Evolutionary conservation across 2,888 invertebrate species (phyloP), one percentile per base, ranked within the genome.

Genomic region (Ophonus ardosiacus): DNA sequence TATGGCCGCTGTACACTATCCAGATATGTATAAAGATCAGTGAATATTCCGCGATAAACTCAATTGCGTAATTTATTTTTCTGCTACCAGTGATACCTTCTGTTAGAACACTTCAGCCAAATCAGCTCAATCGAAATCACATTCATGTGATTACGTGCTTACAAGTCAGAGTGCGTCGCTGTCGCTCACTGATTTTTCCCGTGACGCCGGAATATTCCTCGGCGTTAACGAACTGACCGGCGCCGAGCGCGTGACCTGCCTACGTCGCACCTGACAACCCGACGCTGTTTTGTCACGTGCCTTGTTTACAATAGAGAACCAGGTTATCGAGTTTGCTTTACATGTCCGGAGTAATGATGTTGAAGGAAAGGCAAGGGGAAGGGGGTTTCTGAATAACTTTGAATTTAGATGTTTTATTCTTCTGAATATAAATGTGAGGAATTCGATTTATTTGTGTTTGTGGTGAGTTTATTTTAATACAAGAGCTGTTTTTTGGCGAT

Each of bases 211-310:
- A 74, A 74, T 74, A 74, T 74, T 74, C 74, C 68, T 8, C 43
- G 43, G 40, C 74, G 74, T 74, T 74, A 74, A 74, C 74, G 74
- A 74, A 74, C 74, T 74, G 74, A 74, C 74, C 74, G 38, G 40
- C 17, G 40, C 31, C 31, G 43, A 13, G 43, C 43, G 15, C 74
- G 74, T 74, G 74, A 74, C 43, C 17, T 31, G 74, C 24, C 59
- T 59, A 59, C 59, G 13, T 51, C 43, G 43, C 43, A 59, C 59
- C 59, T 59, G 59, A 5, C 43, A 13, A 51, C 43, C 56, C 59
- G 59, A 59, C 18, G 59, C 59, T 59, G 59, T 59, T 59, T 51
- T 51, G 59, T 59, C 59, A 59, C 59, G 59, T 17, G 59, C 59
- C 59, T 59, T 59, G 59, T 59, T 59, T 59, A 51, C 43, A 51